A percentile compares a stretch with the other conserved stretches of the same genome.
Conservation (phyloP, 1,140 invertebrate species). For the Tetramorium alpestre region DNA sequence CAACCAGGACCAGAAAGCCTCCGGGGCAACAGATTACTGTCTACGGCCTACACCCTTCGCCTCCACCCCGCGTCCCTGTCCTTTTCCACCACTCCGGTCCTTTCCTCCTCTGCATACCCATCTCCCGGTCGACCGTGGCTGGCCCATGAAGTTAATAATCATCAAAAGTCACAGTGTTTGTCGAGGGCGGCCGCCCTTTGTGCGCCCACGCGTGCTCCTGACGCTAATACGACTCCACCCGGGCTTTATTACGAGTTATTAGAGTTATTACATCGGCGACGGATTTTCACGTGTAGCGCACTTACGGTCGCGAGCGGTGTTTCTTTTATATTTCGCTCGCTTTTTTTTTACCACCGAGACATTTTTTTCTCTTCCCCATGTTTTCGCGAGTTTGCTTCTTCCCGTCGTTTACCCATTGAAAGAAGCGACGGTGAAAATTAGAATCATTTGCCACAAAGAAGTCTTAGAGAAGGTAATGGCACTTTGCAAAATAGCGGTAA, state of each 20-base stretch:
- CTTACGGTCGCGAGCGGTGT: constrained; percentile 14
- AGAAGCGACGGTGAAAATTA: neutral
- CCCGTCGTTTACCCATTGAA: neutral
- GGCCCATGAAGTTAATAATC: constrained; percentile 86
- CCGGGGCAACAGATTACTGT: constrained; percentile 84
- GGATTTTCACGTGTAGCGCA: constrained; percentile 79
- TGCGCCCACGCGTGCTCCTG: constrained; percentile 84
- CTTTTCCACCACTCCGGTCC: constrained; percentile 31
- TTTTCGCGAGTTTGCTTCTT: neutral
- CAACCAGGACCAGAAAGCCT: constrained; percentile 78
- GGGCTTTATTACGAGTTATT: constrained; percentile 86
- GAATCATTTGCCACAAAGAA: neutral
- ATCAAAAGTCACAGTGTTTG: constrained; percentile 86
- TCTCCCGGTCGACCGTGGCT: constrained; percentile 76
- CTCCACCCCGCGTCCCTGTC: constrained; percentile 38
- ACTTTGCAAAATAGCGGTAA: neutral
- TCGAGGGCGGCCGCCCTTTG: constrained; percentile 85
- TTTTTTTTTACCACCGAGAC: constrained; percentile 15
- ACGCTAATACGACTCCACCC: constrained; percentile 85
- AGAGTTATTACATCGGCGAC: constrained; percentile 83
- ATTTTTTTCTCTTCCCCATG: neutral
- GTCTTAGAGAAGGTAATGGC: neutral
- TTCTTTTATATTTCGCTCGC: constrained; percentile 31
- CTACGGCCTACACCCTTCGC: constrained; percentile 71
- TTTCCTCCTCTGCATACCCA: constrained; percentile 64